Evolutionary conservation across 2,113 vertebrate genomes (phyloP), one percentile per base, ranked within the genome.

Genomic region (Trichechus manatus): DNA sequence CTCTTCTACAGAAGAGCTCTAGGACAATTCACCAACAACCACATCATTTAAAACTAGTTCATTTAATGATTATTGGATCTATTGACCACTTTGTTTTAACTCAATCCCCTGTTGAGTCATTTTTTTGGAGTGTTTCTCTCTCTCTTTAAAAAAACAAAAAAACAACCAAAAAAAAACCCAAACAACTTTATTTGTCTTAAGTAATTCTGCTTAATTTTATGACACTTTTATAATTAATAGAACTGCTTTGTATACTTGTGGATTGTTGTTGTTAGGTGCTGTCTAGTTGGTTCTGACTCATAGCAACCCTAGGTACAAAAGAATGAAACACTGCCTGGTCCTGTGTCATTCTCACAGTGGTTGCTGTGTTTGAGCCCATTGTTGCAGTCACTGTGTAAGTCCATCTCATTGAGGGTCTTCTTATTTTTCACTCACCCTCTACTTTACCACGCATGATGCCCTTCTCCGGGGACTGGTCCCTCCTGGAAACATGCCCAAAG

Each of bases 181-280:
- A 33, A 77, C 36, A 77, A 63, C 4, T 22, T 83, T 77, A 50
- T n/a, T 92, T 72, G 10, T 77, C 15, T 47, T 92, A 72, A 29
- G 33, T 81, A 81, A 93, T 97, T 95, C 64, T 88, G 42, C 22
- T 90, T 87, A 83, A 53, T 15, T 61, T 93, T 85, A 59, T 85
- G 36, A 72, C 7, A 61, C 6, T 42, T 92, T 74, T 56, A 27
- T 63, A 89, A 94, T 4, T 89, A 14, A 88, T 68, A 36, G 33
- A 87, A 68, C 77, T 92, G 25, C 61, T 90, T 84, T 85, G 17
- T 31, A 79, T 3, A 47, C 13, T 70, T 86, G 25, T 64, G 27
- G 63, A 15, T 27, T 64, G 63, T n/a, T 72, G n/a, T 72, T 72
- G 15, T 72, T 36, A n/a, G 33, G 68, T 72, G 68, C 33, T 15